Percentiles rank a stretch among this genome's conserved stretches.
phyloP scores from a whole-genome alignment of 2,113 vertebrate species.

The Mus pahari region DNA sequence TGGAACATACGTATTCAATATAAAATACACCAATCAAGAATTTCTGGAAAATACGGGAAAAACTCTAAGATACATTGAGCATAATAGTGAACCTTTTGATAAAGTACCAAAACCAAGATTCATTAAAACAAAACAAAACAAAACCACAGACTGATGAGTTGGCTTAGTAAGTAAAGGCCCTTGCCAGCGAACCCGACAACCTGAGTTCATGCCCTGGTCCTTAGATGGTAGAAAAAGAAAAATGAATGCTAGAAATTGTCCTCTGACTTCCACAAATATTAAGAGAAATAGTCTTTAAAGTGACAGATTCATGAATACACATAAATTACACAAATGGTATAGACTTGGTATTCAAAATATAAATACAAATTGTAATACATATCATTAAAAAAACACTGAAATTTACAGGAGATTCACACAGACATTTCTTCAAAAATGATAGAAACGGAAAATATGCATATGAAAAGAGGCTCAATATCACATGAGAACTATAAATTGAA shows the following conservation, averaged over 20 bases:
- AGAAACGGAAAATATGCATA: not conserved
- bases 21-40: not conserved
- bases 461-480: not conserved
- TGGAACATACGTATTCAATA: not conserved
- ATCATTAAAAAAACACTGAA: slow-evolving; percentile 44
- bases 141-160: not conserved
- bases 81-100: not conserved
- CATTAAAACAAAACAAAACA: not conserved
- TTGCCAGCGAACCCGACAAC: not conserved
- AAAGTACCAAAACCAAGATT: not conserved
- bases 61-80: not conserved
- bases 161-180: not conserved
- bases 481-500: not conserved
- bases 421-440: not conserved
- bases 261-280: not conserved
- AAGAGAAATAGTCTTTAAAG: slow-evolving; percentile 5
- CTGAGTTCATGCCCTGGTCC: not conserved
- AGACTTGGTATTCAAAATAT: slow-evolving; percentile 6
- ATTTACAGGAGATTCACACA: not conserved
- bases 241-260: not conserved
- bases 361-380: slow-evolving; percentile 26
- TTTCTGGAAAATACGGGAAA: not conserved
- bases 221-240: not conserved
- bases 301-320: not conserved
- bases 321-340: not conserved